These are phyloP conservation scores for Trematocara unimaculatum DNA, from an alignment of 2,113 vertebrate genomes.

Conservation along the genomic window DNA sequence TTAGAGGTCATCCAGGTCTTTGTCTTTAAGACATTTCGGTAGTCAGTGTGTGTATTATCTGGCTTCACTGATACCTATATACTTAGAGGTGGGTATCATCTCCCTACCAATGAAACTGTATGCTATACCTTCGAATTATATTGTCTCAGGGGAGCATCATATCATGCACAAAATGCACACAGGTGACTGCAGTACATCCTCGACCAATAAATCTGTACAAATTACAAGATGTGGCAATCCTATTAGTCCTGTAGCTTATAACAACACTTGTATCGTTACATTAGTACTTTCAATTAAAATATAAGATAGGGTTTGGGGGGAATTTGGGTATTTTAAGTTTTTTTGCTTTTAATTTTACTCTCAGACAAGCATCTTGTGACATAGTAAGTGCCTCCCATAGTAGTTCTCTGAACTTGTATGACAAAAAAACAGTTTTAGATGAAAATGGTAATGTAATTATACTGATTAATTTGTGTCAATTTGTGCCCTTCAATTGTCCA, in stretches of 20 bases:
- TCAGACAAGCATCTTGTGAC: background rate
- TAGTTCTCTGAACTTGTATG: no score
- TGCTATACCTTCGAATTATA: background rate
- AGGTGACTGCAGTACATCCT: background rate
- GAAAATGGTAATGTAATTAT: background rate
- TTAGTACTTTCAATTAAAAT: background rate
- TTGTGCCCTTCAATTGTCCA: background rate
- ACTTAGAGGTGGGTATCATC: background rate
- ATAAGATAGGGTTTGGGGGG: background rate
- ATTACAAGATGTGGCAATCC: background rate
- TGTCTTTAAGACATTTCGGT: background rate
- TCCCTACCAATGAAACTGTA: background rate
- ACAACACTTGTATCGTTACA: background rate
- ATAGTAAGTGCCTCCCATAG: background rate
- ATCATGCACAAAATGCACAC: background rate
- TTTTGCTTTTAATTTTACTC: background rate
- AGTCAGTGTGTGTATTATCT: background rate
- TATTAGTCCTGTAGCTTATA: background rate
- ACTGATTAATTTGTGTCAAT: background rate
- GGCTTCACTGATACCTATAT: background rate
- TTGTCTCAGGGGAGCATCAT: background rate
- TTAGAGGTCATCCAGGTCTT: background rate
- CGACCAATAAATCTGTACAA: background rate
- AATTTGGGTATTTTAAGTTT: background rate
- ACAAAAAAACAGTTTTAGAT: background rate